Conservation (phyloP, 2,888 invertebrate genomes). For the Meta bourneti region DNA sequence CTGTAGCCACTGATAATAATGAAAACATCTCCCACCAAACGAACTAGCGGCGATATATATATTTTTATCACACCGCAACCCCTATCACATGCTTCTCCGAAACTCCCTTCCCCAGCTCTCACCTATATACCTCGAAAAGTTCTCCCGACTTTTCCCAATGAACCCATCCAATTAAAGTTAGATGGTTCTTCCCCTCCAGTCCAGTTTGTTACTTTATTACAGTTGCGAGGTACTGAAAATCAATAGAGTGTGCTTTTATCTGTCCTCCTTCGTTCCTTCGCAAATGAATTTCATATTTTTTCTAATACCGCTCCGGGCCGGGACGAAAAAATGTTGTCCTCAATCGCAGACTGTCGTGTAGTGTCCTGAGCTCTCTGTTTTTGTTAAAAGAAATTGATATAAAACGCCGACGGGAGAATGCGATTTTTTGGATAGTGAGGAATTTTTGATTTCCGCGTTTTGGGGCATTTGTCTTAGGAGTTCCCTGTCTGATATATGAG, state of each 20-base stretch:
- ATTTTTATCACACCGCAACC: too few relatives aligned
- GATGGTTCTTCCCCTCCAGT: background rate
- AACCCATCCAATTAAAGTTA: slow-evolving; percentile 28
- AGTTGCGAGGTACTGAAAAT: slow-evolving; percentile 23
- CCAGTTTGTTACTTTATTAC: slow-evolving; percentile 9
- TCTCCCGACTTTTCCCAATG: background rate
- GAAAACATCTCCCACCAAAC: too few relatives aligned
- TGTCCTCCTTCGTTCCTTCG: background rate
- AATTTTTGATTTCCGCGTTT: slow-evolving; percentile 5
- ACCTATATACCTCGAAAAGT: background rate
- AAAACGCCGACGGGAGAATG: background rate
- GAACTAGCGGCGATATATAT: too few relatives aligned
- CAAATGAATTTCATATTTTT: slow-evolving; percentile 37
- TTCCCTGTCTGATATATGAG: background rate
- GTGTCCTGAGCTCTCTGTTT: background rate
- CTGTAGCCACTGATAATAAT: too few relatives aligned
- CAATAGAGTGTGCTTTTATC: slow-evolving; percentile 8
- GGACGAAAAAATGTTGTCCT: background rate
- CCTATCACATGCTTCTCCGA: too few relatives aligned
- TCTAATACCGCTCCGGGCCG: background rate
- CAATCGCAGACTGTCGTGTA: background rate
- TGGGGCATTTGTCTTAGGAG: slow-evolving; percentile 5
- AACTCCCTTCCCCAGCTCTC: too few relatives aligned
- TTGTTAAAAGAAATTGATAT: slow-evolving; percentile 1
- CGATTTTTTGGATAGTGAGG: background rate